Base-by-base conservation (phyloP, 2,888 invertebrate species). In the Onchidella celtica region DNA sequence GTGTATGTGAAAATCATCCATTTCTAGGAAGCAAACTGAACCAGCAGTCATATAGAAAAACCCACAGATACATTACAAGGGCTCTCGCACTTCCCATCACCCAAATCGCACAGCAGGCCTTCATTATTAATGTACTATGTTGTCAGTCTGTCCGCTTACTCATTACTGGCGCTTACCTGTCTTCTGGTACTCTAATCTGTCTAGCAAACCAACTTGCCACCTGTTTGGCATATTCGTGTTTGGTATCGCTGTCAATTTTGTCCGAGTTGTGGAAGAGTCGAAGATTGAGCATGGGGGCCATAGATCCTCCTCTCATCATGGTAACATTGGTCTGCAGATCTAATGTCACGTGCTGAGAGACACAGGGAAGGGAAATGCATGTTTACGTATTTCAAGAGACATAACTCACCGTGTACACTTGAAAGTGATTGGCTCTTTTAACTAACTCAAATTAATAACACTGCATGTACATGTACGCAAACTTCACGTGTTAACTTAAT, bases 241-340 rank as follows among this genome's bases (percentile, higher is more conserved):
- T 83, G 1, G 69, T 65, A 1, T 55, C 65, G 34, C 38, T 69
- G 65, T 72, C 66, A 14, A 80, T 61, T 27, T 32, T 40, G 66
- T 79, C 70, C 1, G 79, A 76, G 79, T 83, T 83, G 38, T 83
- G 83, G 59, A 75, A 72, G n/a, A 83, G 79, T 21, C 75, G 63
- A 3, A 83, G 61, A 68, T 83, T 83, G 57, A 83, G 61, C 83
- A 83, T 83, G 21, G 83, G 83, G 2, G 61, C 76, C 17, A 61
- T 77, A 29, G 83, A 79, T 4, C 66, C 83, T 3, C 32, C 83
- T 17, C 80, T 66, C 72, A 83, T 57, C 80, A 83, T 76, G 14
- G 21, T 27, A 3, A 72, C 66, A 14, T 77, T 77, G 3, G 72
- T 57, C 27, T 80, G 79, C 14, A 83, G 77, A 55, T 83, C 83